Evolutionary conservation across 2,888 invertebrate species (phyloP), one percentile per base, ranked within the genome.

Genomic region (Cordilura impudica): DNA sequence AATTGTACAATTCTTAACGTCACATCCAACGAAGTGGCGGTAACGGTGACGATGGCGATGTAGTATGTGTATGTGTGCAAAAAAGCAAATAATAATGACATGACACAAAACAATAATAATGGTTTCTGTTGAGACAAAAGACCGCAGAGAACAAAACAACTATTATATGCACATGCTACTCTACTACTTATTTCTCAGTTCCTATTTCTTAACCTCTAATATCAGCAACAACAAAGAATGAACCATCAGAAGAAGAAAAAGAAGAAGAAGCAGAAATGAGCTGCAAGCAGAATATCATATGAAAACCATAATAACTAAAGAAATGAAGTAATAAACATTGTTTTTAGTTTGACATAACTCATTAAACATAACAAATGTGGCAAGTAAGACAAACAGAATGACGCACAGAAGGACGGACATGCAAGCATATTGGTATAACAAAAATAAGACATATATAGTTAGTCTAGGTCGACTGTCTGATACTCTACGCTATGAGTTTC

Each of bases 321-420:
- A 35, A 67, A 75, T 72, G 82, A 87, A 86, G 84, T 85, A 87
- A 84, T 85, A 87, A 87, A 86, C 85, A 86, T 86, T 86, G 85
- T 86, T 86, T 86, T 87, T 85, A 73, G 84, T 87, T 87, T 87
- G 87, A 86, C 88, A 87, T 86, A 87, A 86, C 87, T 87, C 86
- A 87, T 87, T 87, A 87, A 87, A 84, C 85, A 85, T 69, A 66
- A 74, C 72, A 75, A 72, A 75, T 75, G 61, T 75, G 74, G 69
- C 66, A 69, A 75, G 69, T 67, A 75, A 65, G 70, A 65, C 65
- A 58, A 45, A 60, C 43, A 66, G 60, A 69, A 61, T 58, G 49
- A n/a, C 43, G 16, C 14, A n/a, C 53, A 23, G 45, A 56, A 14
- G 29, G 54, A 43, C 63, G 43, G 43, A 51, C 66, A 74, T 29